phyloP scores from a whole-genome alignment of 2,797 vertebrate genomes.

The Gymnodraco acuticeps region DNA sequence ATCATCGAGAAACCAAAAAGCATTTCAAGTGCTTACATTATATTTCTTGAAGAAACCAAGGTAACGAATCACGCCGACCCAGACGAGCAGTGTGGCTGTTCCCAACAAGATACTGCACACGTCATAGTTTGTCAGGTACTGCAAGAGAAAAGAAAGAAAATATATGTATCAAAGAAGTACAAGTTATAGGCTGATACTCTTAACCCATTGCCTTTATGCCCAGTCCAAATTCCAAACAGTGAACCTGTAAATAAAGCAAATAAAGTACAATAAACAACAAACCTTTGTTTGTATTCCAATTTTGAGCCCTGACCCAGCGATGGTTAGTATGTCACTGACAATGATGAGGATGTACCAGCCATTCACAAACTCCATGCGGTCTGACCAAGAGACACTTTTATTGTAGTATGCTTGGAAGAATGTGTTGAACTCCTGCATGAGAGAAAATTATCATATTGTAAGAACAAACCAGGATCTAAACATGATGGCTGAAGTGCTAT shows the following conservation, averaged over 20 bases:
- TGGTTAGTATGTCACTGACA: constrained; percentile 90
- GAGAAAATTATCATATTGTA: constrained; percentile 29
- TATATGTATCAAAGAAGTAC: background rate
- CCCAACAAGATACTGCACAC: constrained; percentile 95
- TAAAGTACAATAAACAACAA: background rate
- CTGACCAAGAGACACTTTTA: constrained; percentile 88
- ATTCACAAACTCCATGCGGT: constrained; percentile 95
- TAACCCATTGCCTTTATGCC: background rate
- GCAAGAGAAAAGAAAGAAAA: constrained; percentile 25
- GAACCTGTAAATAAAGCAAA: background rate
- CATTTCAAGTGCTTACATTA: constrained; percentile 86
- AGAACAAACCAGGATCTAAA: constrained; percentile 11
- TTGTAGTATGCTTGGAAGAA: constrained; percentile 88
- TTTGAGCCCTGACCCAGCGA: constrained; percentile 92
- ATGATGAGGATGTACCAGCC: constrained; percentile 96
- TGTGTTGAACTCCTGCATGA: constrained; percentile 89
- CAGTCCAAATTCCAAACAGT: background rate
- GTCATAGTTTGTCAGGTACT: constrained; percentile 94
- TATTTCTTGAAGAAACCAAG: constrained; percentile 97
- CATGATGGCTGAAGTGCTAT: background rate
- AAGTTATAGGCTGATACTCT: background rate
- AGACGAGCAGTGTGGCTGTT: constrained; percentile 93
- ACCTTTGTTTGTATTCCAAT: constrained; percentile 97
- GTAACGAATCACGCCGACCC: constrained; percentile 96
- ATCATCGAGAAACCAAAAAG: background rate